Conservation (phyloP, 1,140 invertebrate species). For the Cotesia chilonis region DNA sequence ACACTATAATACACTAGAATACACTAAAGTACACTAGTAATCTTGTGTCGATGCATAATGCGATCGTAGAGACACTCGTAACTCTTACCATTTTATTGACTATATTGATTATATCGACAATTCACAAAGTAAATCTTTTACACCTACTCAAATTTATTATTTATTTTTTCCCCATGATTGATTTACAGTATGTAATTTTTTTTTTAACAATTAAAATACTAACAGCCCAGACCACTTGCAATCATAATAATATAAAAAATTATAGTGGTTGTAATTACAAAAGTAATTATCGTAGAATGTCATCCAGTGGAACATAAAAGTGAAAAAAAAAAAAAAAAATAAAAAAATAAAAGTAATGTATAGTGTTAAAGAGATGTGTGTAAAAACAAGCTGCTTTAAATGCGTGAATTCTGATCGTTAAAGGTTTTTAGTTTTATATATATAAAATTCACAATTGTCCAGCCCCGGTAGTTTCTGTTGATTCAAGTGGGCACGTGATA, state of each 20-base stretch:
- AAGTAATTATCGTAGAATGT: slow-evolving; percentile 24
- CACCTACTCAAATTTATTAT: neutral
- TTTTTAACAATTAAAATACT: neutral
- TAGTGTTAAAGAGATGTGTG: slow-evolving; percentile 50
- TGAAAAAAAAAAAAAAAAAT: slow-evolving; percentile 1
- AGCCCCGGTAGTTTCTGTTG: slow-evolving; percentile 44
- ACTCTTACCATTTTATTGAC: slow-evolving; percentile 1
- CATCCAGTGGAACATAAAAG: neutral
- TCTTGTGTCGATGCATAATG: slow-evolving; percentile 17
- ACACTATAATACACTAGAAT: neutral
- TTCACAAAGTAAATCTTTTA: slow-evolving; percentile 8
- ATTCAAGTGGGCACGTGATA: slow-evolving; percentile 62
- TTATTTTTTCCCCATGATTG: too few relatives aligned
- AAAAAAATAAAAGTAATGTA: slow-evolving; percentile 3
- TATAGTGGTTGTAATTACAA: slow-evolving; percentile 6
- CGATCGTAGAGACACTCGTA: slow-evolving; percentile 25
- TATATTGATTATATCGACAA: slow-evolving; percentile 20
- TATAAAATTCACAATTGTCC: slow-evolving; percentile 8
- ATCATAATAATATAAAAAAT: slow-evolving; percentile 3
- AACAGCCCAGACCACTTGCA: neutral
- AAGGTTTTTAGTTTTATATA: slow-evolving; percentile 27
- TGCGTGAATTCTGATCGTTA: slow-evolving; percentile 23
- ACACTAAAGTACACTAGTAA: too few relatives aligned
- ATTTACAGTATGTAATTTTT: neutral
- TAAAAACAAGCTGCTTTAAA: slow-evolving; percentile 46